Evolutionary conservation across 1,140 invertebrate species (phyloP).

Genomic region (Zophobas morio): DNA sequence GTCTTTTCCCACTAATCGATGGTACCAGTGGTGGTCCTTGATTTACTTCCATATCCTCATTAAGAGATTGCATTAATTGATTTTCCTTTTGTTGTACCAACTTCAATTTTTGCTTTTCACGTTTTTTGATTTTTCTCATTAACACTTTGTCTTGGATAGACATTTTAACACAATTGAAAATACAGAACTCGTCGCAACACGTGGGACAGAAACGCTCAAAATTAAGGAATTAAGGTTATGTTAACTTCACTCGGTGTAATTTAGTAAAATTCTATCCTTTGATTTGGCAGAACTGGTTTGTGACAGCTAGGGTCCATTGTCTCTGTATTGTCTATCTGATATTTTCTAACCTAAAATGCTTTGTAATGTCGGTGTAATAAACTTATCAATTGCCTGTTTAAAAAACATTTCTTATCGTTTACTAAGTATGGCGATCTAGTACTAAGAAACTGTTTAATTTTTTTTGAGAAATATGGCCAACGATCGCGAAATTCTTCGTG

Average conservation of each 20-base stretch:
- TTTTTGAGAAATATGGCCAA: slow-evolving; percentile 79
- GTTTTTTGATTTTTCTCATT: slow-evolving; percentile 84
- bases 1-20: slow-evolving; percentile 48
- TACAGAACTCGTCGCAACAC: not conserved
- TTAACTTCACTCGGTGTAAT: not conserved
- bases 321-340: no score
- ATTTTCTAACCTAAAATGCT: slow-evolving; percentile 21
- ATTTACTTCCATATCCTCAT: slow-evolving; percentile 37
- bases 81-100: slow-evolving; percentile 72
- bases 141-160: slow-evolving; percentile 83
- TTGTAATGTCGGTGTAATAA: not conserved
- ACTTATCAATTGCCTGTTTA: not conserved
- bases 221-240: slow-evolving; percentile 15
- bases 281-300: not conserved
- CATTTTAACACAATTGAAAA: slow-evolving; percentile 69
- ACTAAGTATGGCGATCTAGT: not conserved
- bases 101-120: slow-evolving; percentile 80
- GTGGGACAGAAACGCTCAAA: not conserved
- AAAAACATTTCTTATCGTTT: not conserved
- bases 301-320: not conserved
- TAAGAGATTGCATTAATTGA: slow-evolving; percentile 59
- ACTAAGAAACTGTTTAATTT: not conserved
- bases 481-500: slow-evolving; percentile 91
- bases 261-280: not conserved
- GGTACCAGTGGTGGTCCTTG: not conserved